Base-by-base conservation (phyloP, 1,140 invertebrate genomes). In the Euura lappo region DNA sequence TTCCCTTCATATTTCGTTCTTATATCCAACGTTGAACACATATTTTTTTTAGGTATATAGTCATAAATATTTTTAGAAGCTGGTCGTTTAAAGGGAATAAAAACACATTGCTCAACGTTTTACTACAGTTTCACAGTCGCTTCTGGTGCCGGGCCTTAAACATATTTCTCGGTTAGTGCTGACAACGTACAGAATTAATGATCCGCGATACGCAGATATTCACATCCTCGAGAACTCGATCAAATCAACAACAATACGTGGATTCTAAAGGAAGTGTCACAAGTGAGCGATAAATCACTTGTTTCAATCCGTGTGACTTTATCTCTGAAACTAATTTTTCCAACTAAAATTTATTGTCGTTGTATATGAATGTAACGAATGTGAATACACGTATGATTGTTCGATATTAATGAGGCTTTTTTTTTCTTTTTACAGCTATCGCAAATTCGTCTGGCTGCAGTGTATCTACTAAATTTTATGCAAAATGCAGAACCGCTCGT, bases 161-260 rank as follows among this genome's bases (percentile, higher is more conserved):
- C 73, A 75, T 79, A 79, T 79, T 79, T 79, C 74, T 79, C 69
- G 74, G 78, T 79, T 79, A 77, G 77, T 79, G 74, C 72, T 70
- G 76, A 74, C 78, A 65, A 70, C 42, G 51, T 72, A 45, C 72
- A 71, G 71, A 79, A 77, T 73, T 75, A 74, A 77, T 79, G 51
- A n/a, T 60, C 10, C 69, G 78, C 70, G 45, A 74, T 72, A 75
- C 74, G 77, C 75, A 71, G 71, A 72, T 70, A 68, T 44, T 45
- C 45, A 65, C 76, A 42, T 71, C 51, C 8, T 60, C 51, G 51
- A 60, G 13, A 60, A 60, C 10, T 60, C 8, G 51, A n/a, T 60
- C 10, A 60, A 60, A 60, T n/a, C 51, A 60, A 60, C 51, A 60
- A 60, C 3, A 60, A 6, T 28, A 60, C 6, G 13, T 60, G 6